Conservation (phyloP, 2,797 vertebrate genomes). For the Rallus crepitans region DNA sequence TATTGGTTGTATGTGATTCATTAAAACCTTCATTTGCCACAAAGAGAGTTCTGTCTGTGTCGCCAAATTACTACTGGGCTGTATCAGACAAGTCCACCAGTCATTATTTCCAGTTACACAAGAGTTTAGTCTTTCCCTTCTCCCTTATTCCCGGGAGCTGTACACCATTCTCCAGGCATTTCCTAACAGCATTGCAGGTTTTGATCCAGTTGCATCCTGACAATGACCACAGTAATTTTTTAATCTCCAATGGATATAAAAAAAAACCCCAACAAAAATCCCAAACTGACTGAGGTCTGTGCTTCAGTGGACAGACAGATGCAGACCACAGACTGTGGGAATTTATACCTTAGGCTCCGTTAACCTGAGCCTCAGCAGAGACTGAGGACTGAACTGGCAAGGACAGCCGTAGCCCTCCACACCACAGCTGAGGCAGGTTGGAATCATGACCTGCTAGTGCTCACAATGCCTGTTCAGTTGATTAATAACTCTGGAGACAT, state of each 20-base stretch:
- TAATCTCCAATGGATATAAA: neutral
- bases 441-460: slow-evolving; percentile 18
- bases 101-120: slow-evolving; percentile 9
- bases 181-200: neutral
- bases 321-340: neutral
- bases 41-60: neutral
- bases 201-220: neutral
- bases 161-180: neutral
- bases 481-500: slow-evolving; percentile 64
- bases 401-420: slow-evolving; percentile 12
- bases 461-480: slow-evolving; percentile 55
- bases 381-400: slow-evolving; percentile 7
- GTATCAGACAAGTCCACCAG: neutral
- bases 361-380: neutral
- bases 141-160: neutral
- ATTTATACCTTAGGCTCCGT: neutral
- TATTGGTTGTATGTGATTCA: neutral
- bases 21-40: neutral
- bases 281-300: neutral
- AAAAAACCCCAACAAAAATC: neutral
- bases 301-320: neutral
- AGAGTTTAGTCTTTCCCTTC: neutral
- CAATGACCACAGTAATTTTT: neutral
- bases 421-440: slow-evolving; percentile 20
- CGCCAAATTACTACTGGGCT: neutral